A percentile compares a stretch with the other conserved stretches of the same genome.
Conservation (phyloP, 2,113 vertebrate genomes). For the Pollachius pollachius region DNA sequence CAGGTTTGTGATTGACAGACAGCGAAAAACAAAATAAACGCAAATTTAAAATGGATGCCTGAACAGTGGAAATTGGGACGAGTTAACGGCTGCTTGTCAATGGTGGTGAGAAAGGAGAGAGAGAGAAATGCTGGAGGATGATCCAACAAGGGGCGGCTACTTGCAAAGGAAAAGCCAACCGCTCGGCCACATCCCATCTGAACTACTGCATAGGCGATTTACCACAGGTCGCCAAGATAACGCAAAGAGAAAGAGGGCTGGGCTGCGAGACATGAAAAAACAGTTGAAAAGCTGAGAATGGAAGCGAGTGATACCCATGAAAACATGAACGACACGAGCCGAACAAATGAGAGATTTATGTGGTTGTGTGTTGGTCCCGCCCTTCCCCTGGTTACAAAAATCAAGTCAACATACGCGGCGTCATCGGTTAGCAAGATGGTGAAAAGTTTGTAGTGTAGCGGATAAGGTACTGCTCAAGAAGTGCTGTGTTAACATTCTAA, state of each 20-base stretch:
- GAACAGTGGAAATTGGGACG: constrained; percentile 27
- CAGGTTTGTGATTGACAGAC: constrained; percentile 50
- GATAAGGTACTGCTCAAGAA: constrained; percentile 47
- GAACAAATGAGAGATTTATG: constrained; percentile 16
- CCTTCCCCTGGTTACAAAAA: constrained; percentile 39
- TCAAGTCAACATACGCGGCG: constrained; percentile 33
- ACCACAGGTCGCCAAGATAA: too few relatives aligned
- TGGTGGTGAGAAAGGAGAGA: constrained; percentile 21
- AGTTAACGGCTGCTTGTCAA: constrained; percentile 37
- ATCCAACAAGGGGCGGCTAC: background rate
- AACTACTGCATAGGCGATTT: too few relatives aligned
- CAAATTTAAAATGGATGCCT: constrained; percentile 16
- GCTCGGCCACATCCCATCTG: too few relatives aligned
- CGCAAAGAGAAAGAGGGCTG: constrained; percentile 9
- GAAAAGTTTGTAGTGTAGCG: constrained; percentile 43
- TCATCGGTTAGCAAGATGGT: background rate
- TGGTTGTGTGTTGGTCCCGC: constrained; percentile 66
- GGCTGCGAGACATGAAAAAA: constrained; percentile 4
- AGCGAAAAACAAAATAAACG: constrained; percentile 25
- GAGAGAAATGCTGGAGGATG: constrained; percentile 22
- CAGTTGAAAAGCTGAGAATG: constrained; percentile 17
- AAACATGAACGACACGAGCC: too few relatives aligned
- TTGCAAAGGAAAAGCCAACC: too few relatives aligned
- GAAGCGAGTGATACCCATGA: too few relatives aligned
- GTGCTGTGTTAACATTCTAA: constrained; percentile 52